Conservation (phyloP, 1,140 invertebrate genomes). For the Antheraea pernyi region DNA sequence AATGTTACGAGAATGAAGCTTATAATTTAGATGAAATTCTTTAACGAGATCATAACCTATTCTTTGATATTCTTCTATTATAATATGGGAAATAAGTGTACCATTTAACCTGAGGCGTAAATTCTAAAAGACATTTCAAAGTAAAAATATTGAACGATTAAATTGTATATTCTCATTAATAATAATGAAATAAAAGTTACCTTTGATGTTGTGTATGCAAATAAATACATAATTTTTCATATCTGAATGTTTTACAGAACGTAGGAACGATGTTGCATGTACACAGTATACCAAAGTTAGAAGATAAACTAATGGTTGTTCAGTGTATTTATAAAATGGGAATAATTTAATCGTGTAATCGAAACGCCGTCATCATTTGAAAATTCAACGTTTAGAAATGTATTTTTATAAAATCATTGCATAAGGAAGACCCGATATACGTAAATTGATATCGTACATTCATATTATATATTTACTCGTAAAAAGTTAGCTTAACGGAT, state of each 20-base stretch:
- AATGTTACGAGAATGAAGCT: conserved; percentile 63
- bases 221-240: conserved; percentile 45
- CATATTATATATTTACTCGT: conserved; percentile 61
- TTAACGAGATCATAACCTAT: conserved; percentile 23
- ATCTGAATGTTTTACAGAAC: conserved; percentile 54
- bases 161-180: conserved; percentile 1
- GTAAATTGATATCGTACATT: conserved; percentile 73
- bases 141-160: conserved; percentile 19
- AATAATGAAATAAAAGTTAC: conserved; percentile 58
- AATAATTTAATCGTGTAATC: conserved; percentile 45
- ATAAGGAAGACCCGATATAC: conserved; percentile 76
- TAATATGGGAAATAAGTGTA: conserved; percentile 28
- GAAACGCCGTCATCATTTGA: conserved; percentile 35
- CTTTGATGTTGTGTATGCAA: conserved; percentile 52
- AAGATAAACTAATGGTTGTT: conserved; percentile 62
- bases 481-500: conserved; percentile 64
- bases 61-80: conserved; percentile 33
- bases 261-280: conserved; percentile 51
- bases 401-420: conserved; percentile 79
- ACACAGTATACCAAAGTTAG: conserved; percentile 78
- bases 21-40: conserved; percentile 43
- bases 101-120: conserved; percentile 40
- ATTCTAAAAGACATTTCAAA: conserved; percentile 41
- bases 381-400: conserved; percentile 41
- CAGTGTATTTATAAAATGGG: conserved; percentile 33